Base-by-base conservation (phyloP, 2,888 invertebrate species). In the Ectemnius lituratus region DNA sequence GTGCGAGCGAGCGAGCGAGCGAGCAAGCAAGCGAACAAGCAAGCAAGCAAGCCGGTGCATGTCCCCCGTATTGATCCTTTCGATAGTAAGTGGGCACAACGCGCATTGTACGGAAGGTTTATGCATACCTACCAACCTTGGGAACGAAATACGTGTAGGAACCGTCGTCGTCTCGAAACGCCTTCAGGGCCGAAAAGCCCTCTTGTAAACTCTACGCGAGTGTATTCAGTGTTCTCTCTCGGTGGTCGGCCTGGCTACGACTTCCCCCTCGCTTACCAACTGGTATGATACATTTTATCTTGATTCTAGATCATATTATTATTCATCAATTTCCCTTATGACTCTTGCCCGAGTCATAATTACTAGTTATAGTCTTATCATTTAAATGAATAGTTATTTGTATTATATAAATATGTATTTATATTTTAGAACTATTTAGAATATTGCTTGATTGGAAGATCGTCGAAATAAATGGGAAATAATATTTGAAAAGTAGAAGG, bases 1-100 rank as follows among this genome's bases (percentile, higher is more conserved):
- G 81, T 75, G 68, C 66, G 65, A 57, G 69, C 61, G 68, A 57
- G 69, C 62, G 66, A 23, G 2, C 3, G 23, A 23, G 23, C 23
- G 23, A 23, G 23, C 3, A 23, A 23, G 23, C 23, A 20, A 20
- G 20, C 20, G 2, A 20, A 2, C 20, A 20, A 20, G 20, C 20
- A 60, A 78, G 70, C 68, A 62, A 70, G 67, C 67, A 76, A 67
- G 79, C 80, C 77, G 82, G 83, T 85, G 84, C 85, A 86, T 82
- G 85, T 86, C 84, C 81, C 85, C 82, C 70, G 87, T 87, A 86
- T 87, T 87, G 87, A 87, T 87, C 86, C 86, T 87, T 85, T 86
- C 87, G 87, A 87, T 86, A 85, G 85, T 86, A 87, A 87, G 85
- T 84, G 83, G 81, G 80, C 83, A 85, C 82, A 79, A 80, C 80